phyloP scores from a whole-genome alignment of 2,113 vertebrate species.

The Dicaeum eximium region DNA sequence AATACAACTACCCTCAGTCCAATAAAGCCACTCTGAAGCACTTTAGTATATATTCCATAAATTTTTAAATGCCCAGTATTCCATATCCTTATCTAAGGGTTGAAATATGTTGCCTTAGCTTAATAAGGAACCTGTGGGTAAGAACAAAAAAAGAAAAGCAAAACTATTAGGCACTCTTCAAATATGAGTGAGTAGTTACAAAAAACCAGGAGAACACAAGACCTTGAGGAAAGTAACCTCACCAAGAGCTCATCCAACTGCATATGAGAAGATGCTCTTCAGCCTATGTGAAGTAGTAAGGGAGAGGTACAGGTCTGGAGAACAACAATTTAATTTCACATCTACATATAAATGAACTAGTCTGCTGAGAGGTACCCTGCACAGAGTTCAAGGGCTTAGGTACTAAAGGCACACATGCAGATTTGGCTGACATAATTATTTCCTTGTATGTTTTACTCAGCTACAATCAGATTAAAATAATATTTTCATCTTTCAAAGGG shows the following conservation, averaged over 20 bases:
- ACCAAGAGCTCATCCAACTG: neutral
- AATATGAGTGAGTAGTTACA: neutral
- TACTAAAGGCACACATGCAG: neutral
- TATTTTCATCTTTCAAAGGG: neutral
- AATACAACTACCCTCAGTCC: neutral
- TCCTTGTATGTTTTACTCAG: neutral
- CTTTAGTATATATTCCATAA: neutral
- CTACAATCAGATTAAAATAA: neutral
- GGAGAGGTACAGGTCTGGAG: rapidly evolving
- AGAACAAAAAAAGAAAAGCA: neutral
- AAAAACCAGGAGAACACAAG: neutral
- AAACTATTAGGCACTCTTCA: neutral
- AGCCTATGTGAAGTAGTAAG: neutral
- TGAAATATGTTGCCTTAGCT: neutral
- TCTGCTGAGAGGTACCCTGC: neutral
- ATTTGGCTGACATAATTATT: neutral
- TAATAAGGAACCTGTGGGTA: neutral
- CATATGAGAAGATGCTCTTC: neutral
- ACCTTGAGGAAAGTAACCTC: neutral
- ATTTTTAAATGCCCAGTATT: neutral
- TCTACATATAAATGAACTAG: neutral
- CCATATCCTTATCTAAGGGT: neutral
- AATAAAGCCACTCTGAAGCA: neutral
- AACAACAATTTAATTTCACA: neutral
- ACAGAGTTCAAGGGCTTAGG: neutral